These are phyloP conservation scores for Acronicta psi DNA, from an alignment of 2,888 invertebrate genomes.

Conservation along the genomic window DNA sequence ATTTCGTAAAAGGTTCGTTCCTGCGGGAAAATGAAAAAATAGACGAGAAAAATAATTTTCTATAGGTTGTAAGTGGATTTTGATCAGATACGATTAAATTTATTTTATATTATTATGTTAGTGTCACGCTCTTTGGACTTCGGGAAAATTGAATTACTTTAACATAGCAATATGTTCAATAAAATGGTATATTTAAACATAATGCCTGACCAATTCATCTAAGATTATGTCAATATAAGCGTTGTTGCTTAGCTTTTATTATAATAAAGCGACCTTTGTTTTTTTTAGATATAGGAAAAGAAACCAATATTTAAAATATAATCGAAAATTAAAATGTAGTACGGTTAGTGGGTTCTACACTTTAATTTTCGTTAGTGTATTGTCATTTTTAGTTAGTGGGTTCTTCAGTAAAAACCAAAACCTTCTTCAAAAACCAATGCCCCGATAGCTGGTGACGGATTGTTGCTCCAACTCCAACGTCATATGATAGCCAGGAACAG, in stretches of 20 bases:
- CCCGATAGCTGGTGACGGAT: too few species aligned
- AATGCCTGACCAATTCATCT: slow-evolving; percentile 5
- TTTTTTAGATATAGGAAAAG: too few species aligned
- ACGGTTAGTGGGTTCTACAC: too few species aligned
- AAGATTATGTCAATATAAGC: slow-evolving; percentile 15
- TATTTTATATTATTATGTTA: slow-evolving; percentile 15
- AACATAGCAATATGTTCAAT: slow-evolving; percentile 13
- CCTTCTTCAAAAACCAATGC: too few species aligned
- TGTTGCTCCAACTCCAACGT: too few species aligned
- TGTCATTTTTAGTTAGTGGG: too few species aligned
- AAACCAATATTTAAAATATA: too few species aligned
- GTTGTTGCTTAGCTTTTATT: slow-evolving; percentile 1
- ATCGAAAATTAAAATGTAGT: too few species aligned
- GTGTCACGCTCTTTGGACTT: slow-evolving; percentile 10
- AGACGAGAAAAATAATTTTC: slow-evolving; percentile 62
- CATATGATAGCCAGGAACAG: too few species aligned
- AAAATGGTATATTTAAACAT: slow-evolving; percentile 5
- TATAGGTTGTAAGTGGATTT: slow-evolving; percentile 55
- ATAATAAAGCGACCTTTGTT: too few species aligned
- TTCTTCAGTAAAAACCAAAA: too few species aligned
- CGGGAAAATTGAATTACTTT: slow-evolving; percentile 12
- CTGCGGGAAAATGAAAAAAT: slow-evolving; percentile 67
- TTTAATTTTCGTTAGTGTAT: too few species aligned
- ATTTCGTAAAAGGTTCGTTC: slow-evolving; percentile 72
- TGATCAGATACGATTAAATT: slow-evolving; percentile 45